phyloP scores from a whole-genome alignment of 2,113 vertebrate genomes.

The Dicaeum eximium region DNA sequence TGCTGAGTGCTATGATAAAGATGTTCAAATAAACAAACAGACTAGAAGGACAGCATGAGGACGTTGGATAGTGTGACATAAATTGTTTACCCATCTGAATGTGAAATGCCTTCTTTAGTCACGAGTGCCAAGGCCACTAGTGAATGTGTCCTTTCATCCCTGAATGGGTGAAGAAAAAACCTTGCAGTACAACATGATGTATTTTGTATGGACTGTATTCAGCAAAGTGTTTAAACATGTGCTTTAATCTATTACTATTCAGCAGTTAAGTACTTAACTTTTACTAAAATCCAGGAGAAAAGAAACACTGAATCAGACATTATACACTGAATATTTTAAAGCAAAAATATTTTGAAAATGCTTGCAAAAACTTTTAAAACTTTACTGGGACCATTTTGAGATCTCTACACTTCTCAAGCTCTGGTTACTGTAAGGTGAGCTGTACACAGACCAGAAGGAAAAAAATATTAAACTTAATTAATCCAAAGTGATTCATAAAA shows the following conservation, averaged over 20 bases:
- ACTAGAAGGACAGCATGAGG: background rate
- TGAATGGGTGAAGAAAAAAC: background rate
- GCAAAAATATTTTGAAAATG: background rate
- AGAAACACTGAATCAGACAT: background rate
- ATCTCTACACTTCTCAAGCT: background rate
- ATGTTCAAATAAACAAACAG: background rate
- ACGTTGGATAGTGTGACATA: background rate
- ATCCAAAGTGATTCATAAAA: background rate
- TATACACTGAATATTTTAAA: background rate
- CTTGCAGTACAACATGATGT: background rate
- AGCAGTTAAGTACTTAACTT: conserved; percentile 5
- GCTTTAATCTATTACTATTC: conserved; percentile 8
- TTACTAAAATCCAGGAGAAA: background rate
- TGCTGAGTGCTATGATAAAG: background rate
- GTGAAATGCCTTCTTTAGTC: background rate
- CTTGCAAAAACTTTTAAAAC: background rate
- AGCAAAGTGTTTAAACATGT: background rate
- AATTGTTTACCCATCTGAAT: background rate
- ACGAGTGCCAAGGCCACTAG: background rate
- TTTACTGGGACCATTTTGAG: background rate
- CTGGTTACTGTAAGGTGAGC: background rate
- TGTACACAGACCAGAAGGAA: background rate
- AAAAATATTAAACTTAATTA: background rate
- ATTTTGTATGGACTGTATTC: background rate
- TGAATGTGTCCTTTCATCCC: background rate